phyloP scores from a whole-genome alignment of 2,113 vertebrate genomes.

The Noturus placidus region DNA sequence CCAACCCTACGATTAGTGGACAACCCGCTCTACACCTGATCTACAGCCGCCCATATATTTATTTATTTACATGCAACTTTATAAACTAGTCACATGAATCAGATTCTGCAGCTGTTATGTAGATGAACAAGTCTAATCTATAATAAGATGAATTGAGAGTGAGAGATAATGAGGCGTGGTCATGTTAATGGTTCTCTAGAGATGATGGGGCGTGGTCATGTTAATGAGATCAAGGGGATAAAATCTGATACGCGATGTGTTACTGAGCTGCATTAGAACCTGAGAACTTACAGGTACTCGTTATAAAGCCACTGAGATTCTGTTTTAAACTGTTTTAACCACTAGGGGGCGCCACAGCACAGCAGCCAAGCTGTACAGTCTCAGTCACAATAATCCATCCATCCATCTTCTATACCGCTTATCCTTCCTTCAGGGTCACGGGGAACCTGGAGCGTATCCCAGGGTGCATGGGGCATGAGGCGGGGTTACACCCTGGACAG shows the following conservation, averaged over 20 bases:
- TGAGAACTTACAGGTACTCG: neutral
- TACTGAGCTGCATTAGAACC: neutral
- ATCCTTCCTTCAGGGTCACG: no score
- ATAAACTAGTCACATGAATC: neutral
- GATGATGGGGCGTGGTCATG: neutral
- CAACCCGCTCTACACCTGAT: no score
- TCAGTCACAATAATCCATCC: neutral
- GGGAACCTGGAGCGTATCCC: no score
- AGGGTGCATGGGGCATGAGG: no score
- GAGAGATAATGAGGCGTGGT: neutral
- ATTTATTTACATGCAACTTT: neutral
- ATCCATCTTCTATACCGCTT: no score
- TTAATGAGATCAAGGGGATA: neutral
- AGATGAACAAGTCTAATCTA: neutral
- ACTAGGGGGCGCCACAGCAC: conserved; percentile 15
- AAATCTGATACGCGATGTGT: neutral
- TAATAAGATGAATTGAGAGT: no score
- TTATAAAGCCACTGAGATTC: neutral
- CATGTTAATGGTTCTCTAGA: neutral
- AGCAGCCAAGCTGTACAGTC: neutral
- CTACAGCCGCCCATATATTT: no score
- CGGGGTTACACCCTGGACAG: no score
- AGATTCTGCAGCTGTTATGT: neutral
- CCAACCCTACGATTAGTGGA: no score
- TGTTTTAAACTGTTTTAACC: neutral